Base-by-base conservation (phyloP, 2,888 invertebrate species). In the Dyspetes luteomarginatus region DNA sequence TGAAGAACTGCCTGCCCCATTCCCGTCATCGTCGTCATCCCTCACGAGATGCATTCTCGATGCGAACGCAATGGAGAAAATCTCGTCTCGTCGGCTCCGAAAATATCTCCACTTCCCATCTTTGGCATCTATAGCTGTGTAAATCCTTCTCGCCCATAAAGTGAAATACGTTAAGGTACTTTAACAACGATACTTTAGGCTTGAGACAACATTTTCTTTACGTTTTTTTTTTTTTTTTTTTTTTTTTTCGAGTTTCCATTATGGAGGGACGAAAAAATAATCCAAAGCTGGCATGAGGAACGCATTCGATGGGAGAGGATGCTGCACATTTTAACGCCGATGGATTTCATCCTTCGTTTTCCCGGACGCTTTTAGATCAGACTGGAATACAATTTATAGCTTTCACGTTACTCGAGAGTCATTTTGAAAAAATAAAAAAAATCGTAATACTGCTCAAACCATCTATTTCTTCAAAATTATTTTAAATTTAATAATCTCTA, bases 91-190 rank as follows among this genome's bases (percentile, higher is more conserved):
- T 2, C 24, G 52, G 19, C 5, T 71, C 62, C 48, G 68, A 69
- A 60, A 79, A 79, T 79, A 79, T 36, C 48, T 48, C 26, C 55
- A 74, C 62, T 69, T 64, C 24, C 60, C 52, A 52, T 72, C 50
- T 48, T 58, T 58, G 7, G 15, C n/a, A 55, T 30, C 19, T 28
- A 43, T 76, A 41, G 17, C 15, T 24, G 4, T 28, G 45, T 56
- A 22, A 19, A 55, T 12, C 55, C 30, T 26, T 60, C 17, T 12
- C 60, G 15, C 17, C 19, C 12, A 24, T 60, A 26, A 9, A 67
- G 22, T 22, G 3, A 48, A 58, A 41, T 15, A 45, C 26, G 22
- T 24, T 5, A 62, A 62, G 68, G 41, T 58, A 67, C 36, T 45
- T 68, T 55, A 41, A 5, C 22, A 52, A 52, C 5, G 7, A 48